A percentile compares a stretch with the other conserved stretches of the same genome.
These are phyloP conservation scores for Salvelinus sp. DNA, from an alignment of 2,113 vertebrate species.

Conservation along the genomic window DNA sequence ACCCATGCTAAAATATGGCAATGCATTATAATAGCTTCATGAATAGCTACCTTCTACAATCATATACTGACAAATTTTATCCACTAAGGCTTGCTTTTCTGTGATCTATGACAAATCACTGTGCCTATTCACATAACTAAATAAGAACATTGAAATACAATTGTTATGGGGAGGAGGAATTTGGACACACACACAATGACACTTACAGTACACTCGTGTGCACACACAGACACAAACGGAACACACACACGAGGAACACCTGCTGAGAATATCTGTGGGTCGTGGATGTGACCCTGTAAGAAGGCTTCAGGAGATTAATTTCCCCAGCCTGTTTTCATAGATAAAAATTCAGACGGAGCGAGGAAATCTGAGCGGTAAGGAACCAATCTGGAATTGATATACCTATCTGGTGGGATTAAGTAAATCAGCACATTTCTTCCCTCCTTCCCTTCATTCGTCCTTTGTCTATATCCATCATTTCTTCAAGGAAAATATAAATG, in stretches of 20 bases:
- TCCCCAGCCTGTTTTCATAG: conserved; percentile 60
- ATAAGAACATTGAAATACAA: not conserved
- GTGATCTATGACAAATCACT: no score
- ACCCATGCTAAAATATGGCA: no score
- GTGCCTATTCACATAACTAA: not conserved
- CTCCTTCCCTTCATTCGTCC: conserved; percentile 53
- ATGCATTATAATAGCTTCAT: no score
- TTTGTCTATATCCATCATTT: conserved; percentile 60
- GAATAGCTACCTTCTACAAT: no score
- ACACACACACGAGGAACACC: conserved; percentile 42
- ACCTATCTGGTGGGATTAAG: conserved; percentile 66
- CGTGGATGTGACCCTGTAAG: conserved; percentile 65
- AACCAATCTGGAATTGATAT: conserved; percentile 60
- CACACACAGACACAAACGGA: conserved; percentile 18
- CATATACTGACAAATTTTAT: no score
- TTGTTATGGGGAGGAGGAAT: not conserved
- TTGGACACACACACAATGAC: conserved; percentile 13
- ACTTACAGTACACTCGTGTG: not conserved
- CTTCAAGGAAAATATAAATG: conserved; percentile 25
- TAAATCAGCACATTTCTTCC: conserved; percentile 62
- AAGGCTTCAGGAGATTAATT: conserved; percentile 69
- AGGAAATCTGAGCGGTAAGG: conserved; percentile 36
- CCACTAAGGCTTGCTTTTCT: no score
- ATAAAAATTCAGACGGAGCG: conserved; percentile 50
- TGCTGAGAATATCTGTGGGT: conserved; percentile 59